phyloP scores from a whole-genome alignment of 2,113 vertebrate genomes.

The Oreochromis niloticus region DNA sequence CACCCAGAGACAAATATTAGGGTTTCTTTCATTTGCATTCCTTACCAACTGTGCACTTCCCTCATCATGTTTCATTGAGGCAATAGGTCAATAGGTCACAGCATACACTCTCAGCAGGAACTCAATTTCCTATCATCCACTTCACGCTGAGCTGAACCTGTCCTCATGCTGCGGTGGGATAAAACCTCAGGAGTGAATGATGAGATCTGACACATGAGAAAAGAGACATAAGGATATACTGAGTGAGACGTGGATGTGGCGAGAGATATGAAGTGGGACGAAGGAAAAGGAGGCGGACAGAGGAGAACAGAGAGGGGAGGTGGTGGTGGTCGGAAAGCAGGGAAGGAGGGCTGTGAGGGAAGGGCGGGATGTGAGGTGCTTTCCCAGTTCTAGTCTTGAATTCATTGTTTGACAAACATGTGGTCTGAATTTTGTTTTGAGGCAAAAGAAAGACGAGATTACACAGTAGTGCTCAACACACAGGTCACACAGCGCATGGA shows the following conservation, averaged over 20 bases:
- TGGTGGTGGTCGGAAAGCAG: not conserved
- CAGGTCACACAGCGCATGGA: not conserved
- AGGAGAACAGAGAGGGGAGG: not conserved
- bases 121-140: conserved; percentile 62
- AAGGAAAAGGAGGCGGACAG: not conserved
- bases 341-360: not conserved
- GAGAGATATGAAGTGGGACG: not conserved
- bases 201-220: conserved; percentile 40
- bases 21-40: conserved; percentile 24
- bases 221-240: not conserved
- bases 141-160: conserved; percentile 44
- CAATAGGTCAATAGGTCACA: conserved; percentile 40
- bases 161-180: conserved; percentile 24
- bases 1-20: not conserved
- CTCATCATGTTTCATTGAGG: not conserved
- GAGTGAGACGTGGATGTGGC: conserved; percentile 4
- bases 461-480: conserved; percentile 43
- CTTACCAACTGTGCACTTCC: conserved; percentile 1
- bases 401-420: conserved; percentile 62
- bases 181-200: conserved; percentile 19
- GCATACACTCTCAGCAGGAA: conserved; percentile 24
- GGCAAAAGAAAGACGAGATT: conserved; percentile 37
- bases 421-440: conserved; percentile 58
- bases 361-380: conserved; percentile 52
- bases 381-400: conserved; percentile 56